Evolutionary conservation across 2,113 vertebrate genomes (phyloP).

Genomic region (Cricetomys ansorgei): DNA sequence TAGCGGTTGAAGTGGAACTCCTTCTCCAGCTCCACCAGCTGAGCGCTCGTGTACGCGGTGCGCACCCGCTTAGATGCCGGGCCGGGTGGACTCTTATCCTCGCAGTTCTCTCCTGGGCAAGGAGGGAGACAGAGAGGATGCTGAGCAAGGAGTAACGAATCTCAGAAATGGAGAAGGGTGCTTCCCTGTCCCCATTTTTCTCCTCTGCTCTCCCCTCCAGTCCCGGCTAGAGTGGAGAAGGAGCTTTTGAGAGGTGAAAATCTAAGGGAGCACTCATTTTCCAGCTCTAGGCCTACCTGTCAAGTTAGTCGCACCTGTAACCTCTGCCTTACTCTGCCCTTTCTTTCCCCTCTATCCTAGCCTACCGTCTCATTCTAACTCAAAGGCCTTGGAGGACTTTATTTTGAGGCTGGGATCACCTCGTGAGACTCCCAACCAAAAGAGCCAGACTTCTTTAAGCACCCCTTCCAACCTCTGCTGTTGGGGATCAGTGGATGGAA

Average conservation of each 20-base stretch:
- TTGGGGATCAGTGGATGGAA: background rate
- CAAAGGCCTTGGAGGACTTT: conserved; percentile 46
- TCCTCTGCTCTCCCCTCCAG: background rate
- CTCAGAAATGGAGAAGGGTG: background rate
- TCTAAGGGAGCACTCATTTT: background rate
- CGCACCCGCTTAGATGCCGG: conserved; percentile 98
- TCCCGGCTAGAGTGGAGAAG: background rate
- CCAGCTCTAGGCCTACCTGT: conserved; percentile 35
- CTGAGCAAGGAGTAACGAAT: background rate
- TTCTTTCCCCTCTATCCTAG: conserved; percentile 39
- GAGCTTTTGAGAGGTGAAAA: background rate
- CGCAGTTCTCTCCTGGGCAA: conserved; percentile 94
- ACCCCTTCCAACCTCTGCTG: conserved; percentile 25
- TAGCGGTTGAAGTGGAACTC: conserved; percentile 99
- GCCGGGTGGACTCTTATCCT: conserved; percentile 98
- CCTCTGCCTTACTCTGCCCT: background rate
- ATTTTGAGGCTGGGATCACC: conserved; percentile 53
- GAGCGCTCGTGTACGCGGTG: conserved; percentile 98
- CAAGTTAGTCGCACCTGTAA: conserved; percentile 70
- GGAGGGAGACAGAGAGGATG: conserved; percentile 40
- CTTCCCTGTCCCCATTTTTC: background rate
- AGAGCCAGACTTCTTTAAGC: conserved; percentile 31
- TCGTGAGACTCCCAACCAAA: background rate
- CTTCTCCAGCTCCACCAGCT: conserved; percentile 98
- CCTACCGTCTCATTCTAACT: conserved; percentile 26